Conservation (phyloP, 2,113 vertebrate species). For the Dendrocopos noguchii region DNA sequence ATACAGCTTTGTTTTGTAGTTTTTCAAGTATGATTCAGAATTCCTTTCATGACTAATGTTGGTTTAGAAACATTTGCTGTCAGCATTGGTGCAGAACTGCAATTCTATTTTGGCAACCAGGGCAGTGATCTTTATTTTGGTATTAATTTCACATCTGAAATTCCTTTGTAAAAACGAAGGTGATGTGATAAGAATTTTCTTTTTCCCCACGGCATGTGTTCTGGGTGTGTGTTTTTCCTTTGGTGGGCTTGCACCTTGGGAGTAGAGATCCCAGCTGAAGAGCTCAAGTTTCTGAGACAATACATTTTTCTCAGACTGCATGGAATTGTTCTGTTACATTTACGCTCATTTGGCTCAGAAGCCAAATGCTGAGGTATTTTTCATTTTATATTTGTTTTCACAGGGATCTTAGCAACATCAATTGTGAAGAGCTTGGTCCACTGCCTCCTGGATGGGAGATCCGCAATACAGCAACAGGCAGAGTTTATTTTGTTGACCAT, state of each 20-base stretch:
- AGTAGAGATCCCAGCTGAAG: conserved; percentile 76
- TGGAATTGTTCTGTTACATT: conserved; percentile 78
- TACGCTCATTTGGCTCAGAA: conserved; percentile 69
- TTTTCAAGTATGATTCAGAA: conserved; percentile 39
- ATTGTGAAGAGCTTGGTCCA: conserved; percentile 97
- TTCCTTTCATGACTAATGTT: conserved; percentile 43
- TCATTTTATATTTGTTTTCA: conserved; percentile 77
- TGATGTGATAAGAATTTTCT: conserved; percentile 49
- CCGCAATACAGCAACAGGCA: conserved; percentile 94
- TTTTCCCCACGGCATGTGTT: conserved; percentile 26
- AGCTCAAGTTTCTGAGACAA: conserved; percentile 78
- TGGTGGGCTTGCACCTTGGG: conserved; percentile 66
- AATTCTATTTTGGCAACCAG: conserved; percentile 61
- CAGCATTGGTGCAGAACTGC: conserved; percentile 35
- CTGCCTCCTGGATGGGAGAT: conserved; percentile 98
- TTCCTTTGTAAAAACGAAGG: conserved; percentile 46
- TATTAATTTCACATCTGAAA: conserved; percentile 55
- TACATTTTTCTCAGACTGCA: conserved; percentile 78
- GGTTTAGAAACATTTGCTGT: conserved; percentile 58
- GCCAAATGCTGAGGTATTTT: conserved; percentile 77
- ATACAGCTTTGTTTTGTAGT: not conserved
- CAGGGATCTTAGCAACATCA: conserved; percentile 99
- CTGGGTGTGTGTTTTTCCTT: conserved; percentile 68
- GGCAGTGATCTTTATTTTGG: conserved; percentile 58
- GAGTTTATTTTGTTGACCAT: conserved; percentile 98